Base-by-base conservation (phyloP, 2,888 invertebrate genomes). In the Chouioia cunea region DNA sequence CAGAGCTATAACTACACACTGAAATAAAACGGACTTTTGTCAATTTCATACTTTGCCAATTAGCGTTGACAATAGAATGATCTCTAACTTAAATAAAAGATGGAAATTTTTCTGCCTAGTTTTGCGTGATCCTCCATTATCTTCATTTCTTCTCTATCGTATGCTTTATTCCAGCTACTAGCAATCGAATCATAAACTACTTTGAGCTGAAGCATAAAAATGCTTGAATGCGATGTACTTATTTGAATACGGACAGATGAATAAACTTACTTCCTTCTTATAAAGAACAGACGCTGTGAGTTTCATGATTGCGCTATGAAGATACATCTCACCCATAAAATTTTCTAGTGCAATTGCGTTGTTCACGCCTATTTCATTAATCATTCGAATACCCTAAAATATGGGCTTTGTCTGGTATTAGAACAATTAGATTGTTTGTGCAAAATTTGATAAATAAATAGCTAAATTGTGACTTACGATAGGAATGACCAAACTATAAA, bases 1-100 rank as follows among this genome's bases (percentile, higher is more conserved):
- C 63, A 23, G 58, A 53, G 15, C 53, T 63, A 43, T 16, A 62
- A 54, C 63, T 58, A 43, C 57, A 63, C 66, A 63, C 67, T 65
- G 43, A 20, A 23, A 50, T 8, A 2, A 48, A 56, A 57, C 48
- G 12, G 52, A 27, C 3, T 27, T 27, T 27, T 4, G 6, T 27
- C 6, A 27, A 6, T 27, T 27, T 27, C 6, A 27, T 27, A 27
- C 2, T 2, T 27, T 27, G 2, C 6, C 6, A 27, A 6, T 53
- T 36, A n/a, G 58, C 70, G 12, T 36, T 36, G 10, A 22, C 58
- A 4, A 23, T 53, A n/a, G 27, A 27, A 27, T 27, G 27, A 27
- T 27, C 2, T 27, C 14, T 53, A 65, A 70, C 65, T 8, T 43
- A 16, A 15, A 23, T 70, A 65, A 10, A 12, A 4, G 4, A 70